Conservation (phyloP, 92 coral and sea anemone genomes). For the Scolanthus callimorphus region DNA sequence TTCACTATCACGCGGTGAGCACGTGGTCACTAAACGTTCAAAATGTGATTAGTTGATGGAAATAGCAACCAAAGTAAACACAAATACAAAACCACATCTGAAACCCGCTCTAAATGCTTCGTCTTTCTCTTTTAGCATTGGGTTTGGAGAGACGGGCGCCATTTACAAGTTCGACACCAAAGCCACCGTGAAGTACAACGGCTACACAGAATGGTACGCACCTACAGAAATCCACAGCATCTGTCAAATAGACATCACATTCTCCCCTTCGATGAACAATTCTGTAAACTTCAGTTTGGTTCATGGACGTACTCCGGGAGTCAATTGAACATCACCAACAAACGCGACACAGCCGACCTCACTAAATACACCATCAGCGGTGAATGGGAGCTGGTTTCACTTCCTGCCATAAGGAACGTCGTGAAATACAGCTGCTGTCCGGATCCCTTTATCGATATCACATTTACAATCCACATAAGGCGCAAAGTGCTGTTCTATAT, state of each 20-base stretch:
- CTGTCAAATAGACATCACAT: slow-evolving; percentile 68
- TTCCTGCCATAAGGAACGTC: slow-evolving; percentile 45
- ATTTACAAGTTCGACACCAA: slow-evolving; percentile 65
- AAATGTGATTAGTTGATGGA: too few relatives aligned
- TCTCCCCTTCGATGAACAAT: slow-evolving; percentile 77
- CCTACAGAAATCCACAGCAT: slow-evolving; percentile 88
- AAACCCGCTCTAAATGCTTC: too few relatives aligned
- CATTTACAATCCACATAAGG: slow-evolving; percentile 59
- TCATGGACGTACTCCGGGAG: slow-evolving; percentile 66
- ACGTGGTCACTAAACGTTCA: too few relatives aligned
- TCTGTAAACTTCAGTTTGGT: slow-evolving; percentile 68
- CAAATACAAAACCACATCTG: too few relatives aligned
- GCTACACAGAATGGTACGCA: slow-evolving; percentile 61
- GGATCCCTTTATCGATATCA: slow-evolving; percentile 69
- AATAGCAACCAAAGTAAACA: too few relatives aligned
- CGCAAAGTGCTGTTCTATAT: slow-evolving; percentile 72
- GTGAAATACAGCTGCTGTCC: slow-evolving; percentile 61
- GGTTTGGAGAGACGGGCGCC: slow-evolving; percentile 81
- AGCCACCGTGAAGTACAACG: slow-evolving; percentile 46
- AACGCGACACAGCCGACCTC: slow-evolving; percentile 59
- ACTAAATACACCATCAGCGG: slow-evolving; percentile 66
- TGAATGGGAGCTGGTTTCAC: slow-evolving; percentile 67
- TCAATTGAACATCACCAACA: slow-evolving; percentile 44
- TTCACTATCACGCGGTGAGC: too few relatives aligned
- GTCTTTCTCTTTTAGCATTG: slow-evolving; percentile 37